Evolutionary conservation across 1,140 invertebrate species (phyloP).

Genomic region (Dreissena rostriformis): DNA sequence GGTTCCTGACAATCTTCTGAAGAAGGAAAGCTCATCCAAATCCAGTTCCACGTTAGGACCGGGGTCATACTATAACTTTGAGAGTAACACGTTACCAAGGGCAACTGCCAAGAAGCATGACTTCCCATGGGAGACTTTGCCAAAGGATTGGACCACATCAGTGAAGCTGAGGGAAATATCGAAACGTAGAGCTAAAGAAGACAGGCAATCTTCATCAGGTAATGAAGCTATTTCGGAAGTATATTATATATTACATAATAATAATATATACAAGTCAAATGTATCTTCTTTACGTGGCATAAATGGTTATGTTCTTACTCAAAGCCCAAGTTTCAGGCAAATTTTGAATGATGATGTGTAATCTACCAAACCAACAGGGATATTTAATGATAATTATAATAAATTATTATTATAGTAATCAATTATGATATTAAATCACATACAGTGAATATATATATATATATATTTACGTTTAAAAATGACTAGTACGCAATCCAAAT

Average conservation of each 20-base stretch:
- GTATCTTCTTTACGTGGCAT: neutral
- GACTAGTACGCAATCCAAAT: too few relatives aligned
- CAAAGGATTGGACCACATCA: constrained; percentile 78
- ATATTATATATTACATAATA: neutral
- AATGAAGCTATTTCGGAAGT: constrained; percentile 1
- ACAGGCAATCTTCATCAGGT: constrained; percentile 78
- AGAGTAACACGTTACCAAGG: constrained; percentile 74
- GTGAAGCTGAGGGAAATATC: constrained; percentile 76
- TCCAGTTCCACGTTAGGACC: constrained; percentile 67
- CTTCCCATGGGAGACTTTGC: constrained; percentile 77
- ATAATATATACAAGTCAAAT: neutral
- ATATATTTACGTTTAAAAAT: too few relatives aligned
- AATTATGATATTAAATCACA: too few relatives aligned
- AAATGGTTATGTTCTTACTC: neutral
- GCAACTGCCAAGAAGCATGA: constrained; percentile 71
- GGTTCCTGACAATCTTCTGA: constrained; percentile 66
- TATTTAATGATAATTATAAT: too few relatives aligned
- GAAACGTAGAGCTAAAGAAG: constrained; percentile 71
- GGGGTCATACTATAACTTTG: constrained; percentile 75
- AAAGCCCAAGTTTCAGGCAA: too few relatives aligned
- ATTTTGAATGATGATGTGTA: too few relatives aligned
- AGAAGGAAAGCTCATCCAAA: constrained; percentile 25
- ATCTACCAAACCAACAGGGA: too few relatives aligned
- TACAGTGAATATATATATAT: too few relatives aligned
- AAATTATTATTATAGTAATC: too few relatives aligned